phyloP scores from a whole-genome alignment of 2,797 vertebrate genomes.

The Pangasius djambal region DNA sequence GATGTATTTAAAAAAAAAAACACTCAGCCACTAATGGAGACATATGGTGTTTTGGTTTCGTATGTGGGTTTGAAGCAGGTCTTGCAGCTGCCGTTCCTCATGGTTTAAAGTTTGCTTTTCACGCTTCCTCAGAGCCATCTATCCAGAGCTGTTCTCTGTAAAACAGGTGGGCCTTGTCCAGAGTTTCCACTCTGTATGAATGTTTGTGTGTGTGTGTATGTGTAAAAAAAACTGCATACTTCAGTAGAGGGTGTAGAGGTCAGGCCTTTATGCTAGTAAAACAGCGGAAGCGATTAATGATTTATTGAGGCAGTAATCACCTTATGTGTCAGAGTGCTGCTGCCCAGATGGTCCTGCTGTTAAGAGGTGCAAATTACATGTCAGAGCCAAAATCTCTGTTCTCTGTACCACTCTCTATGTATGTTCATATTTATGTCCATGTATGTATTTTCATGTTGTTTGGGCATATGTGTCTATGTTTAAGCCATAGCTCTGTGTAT shows the following conservation, averaged over 20 bases:
- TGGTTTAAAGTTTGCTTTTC: constrained; percentile 33
- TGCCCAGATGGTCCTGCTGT: constrained; percentile 58
- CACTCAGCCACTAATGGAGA: background rate
- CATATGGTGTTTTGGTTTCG: constrained; percentile 45
- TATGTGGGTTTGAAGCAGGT: constrained; percentile 13
- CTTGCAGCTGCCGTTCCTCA: constrained; percentile 33
- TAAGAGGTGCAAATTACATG: constrained; percentile 62
- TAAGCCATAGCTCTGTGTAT: background rate
- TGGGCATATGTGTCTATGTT: background rate
- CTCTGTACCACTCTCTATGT: background rate
- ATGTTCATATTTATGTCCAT: background rate
- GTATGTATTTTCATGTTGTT: background rate
- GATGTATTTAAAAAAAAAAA: background rate
- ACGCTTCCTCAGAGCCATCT: constrained; percentile 20
- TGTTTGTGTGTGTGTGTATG: constrained; percentile 30
- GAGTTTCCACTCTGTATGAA: background rate
- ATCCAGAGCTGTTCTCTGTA: background rate
- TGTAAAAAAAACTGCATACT: constrained; percentile 5
- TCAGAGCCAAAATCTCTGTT: constrained; percentile 52
- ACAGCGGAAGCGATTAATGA: constrained; percentile 55
- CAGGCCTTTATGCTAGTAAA: constrained; percentile 38
- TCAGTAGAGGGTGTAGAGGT: constrained; percentile 24
- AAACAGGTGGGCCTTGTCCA: constrained; percentile 28
- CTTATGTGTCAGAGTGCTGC: constrained; percentile 47
- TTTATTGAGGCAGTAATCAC: constrained; percentile 60